Percentiles rank a stretch among this genome's conserved stretches.
Evolutionary conservation across 2,888 invertebrate genomes (phyloP).

Genomic region (Sinopyrophorus schimmeli): DNA sequence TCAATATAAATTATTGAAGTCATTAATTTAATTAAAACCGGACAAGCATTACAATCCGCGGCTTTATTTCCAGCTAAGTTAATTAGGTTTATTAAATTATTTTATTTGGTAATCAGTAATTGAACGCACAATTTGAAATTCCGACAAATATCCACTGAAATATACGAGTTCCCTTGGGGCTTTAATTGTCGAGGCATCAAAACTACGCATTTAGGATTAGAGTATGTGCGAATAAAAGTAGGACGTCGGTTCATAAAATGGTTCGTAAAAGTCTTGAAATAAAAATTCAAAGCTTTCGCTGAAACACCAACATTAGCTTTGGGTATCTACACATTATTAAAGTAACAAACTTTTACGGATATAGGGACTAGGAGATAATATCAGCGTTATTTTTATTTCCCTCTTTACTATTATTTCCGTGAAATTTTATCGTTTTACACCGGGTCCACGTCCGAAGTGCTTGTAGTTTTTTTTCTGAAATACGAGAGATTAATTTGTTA

Average conservation of each 20-base stretch:
- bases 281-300: slow-evolving; percentile 22
- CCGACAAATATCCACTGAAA: background rate
- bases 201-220: slow-evolving; percentile 6
- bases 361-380: slow-evolving; percentile 20
- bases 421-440: slow-evolving; percentile 20
- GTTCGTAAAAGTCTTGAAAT: slow-evolving; percentile 16
- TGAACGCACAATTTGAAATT: background rate
- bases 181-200: slow-evolving; percentile 10
- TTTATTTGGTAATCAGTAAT: slow-evolving; percentile 3
- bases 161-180: background rate
- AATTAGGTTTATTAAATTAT: slow-evolving; percentile 21
- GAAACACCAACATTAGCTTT: slow-evolving; percentile 17
- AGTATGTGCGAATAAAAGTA: slow-evolving; percentile 2
- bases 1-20: slow-evolving; percentile 25
- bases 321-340: slow-evolving; percentile 28
- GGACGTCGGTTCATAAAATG: slow-evolving; percentile 14
- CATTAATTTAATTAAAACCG: slow-evolving; percentile 27
- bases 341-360: slow-evolving; percentile 23
- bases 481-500: slow-evolving; percentile 5
- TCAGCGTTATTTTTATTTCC: slow-evolving; percentile 24
- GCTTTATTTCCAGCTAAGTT: slow-evolving; percentile 18
- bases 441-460: too few relatives aligned
- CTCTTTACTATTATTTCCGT: slow-evolving; percentile 15
- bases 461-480: too few relatives aligned
- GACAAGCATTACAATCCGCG: slow-evolving; percentile 23